Evolutionary conservation across 2,888 invertebrate species (phyloP).

Genomic region (Himalopsyche tibetana): DNA sequence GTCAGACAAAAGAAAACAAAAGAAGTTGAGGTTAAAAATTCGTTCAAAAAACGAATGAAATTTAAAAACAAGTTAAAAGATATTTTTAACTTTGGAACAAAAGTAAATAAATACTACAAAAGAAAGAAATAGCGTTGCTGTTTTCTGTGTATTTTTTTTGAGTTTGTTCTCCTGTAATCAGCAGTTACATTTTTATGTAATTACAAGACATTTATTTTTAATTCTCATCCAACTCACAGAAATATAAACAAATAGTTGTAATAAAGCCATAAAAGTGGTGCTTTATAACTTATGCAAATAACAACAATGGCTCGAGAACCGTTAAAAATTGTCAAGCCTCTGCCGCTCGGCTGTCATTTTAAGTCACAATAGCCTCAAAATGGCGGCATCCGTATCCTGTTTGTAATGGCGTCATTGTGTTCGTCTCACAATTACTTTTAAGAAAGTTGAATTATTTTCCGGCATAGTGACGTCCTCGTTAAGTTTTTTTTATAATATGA

Average conservation of each 20-base stretch:
- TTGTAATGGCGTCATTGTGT: constrained; percentile 28
- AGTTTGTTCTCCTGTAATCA: too few species aligned
- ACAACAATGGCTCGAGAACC: constrained; percentile 4
- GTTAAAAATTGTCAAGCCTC: constrained; percentile 29
- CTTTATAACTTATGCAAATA: not conserved
- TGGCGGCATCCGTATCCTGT: constrained; percentile 43
- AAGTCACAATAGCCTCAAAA: constrained; percentile 32
- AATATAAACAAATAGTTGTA: not conserved
- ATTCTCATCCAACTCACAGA: not conserved
- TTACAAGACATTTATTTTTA: too few species aligned
- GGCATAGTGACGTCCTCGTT: not conserved
- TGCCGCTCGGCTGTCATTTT: constrained; percentile 5
- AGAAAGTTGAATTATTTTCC: not conserved
- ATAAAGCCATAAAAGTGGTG: not conserved
- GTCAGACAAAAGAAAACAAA: too few species aligned
- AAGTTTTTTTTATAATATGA: not conserved
- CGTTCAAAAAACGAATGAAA: too few species aligned
- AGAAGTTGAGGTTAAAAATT: too few species aligned
- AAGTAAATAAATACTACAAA: too few species aligned
- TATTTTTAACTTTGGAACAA: too few species aligned
- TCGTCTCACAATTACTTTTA: not conserved
- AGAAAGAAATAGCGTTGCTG: too few species aligned
- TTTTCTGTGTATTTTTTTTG: too few species aligned
- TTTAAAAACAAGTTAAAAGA: too few species aligned
- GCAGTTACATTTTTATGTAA: too few species aligned